phyloP scores from a whole-genome alignment of 2,113 vertebrate species.

The Scartelaos histophorus region DNA sequence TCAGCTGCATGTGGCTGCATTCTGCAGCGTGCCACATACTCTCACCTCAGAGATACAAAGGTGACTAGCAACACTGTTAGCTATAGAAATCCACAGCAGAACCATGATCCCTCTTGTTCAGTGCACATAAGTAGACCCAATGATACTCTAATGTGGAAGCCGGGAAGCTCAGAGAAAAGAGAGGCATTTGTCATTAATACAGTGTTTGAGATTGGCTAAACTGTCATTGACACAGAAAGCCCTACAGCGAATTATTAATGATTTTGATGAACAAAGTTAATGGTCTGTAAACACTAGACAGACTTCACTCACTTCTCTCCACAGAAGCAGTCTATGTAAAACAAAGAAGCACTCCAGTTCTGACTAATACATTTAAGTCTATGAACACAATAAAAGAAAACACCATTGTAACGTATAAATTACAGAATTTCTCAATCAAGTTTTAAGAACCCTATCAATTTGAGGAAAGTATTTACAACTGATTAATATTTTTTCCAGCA shows the following conservation, averaged over 20 bases:
- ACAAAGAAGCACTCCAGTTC: background rate
- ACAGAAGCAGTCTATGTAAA: slow-evolving; percentile 3
- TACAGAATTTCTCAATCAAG: too few relatives aligned
- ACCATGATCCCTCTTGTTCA: slow-evolving; percentile 57
- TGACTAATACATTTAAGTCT: background rate
- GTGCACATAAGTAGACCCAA: slow-evolving; percentile 64
- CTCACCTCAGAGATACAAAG: slow-evolving; percentile 39
- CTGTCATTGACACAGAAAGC: slow-evolving; percentile 64
- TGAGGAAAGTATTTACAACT: background rate
- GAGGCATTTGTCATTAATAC: slow-evolving; percentile 61
- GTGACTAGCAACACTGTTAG: slow-evolving; percentile 53
- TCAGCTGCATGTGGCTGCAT: slow-evolving; percentile 56
- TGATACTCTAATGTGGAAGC: slow-evolving; percentile 70
- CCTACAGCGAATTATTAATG: slow-evolving; percentile 64
- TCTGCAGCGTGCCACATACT: slow-evolving; percentile 56
- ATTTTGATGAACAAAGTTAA: slow-evolving; percentile 64
- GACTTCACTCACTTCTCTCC: slow-evolving; percentile 40
- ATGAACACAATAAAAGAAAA: background rate
- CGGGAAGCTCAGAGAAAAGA: slow-evolving; percentile 63
- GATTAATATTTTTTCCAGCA: background rate
- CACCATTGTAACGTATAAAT: background rate
- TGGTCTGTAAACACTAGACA: slow-evolving; percentile 60
- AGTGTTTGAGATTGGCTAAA: slow-evolving; percentile 66
- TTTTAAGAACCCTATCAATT: background rate
- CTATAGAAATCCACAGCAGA: slow-evolving; percentile 61